Evolutionary conservation across 1,140 invertebrate species (phyloP).

Genomic region (Zaprionus nigranus): DNA sequence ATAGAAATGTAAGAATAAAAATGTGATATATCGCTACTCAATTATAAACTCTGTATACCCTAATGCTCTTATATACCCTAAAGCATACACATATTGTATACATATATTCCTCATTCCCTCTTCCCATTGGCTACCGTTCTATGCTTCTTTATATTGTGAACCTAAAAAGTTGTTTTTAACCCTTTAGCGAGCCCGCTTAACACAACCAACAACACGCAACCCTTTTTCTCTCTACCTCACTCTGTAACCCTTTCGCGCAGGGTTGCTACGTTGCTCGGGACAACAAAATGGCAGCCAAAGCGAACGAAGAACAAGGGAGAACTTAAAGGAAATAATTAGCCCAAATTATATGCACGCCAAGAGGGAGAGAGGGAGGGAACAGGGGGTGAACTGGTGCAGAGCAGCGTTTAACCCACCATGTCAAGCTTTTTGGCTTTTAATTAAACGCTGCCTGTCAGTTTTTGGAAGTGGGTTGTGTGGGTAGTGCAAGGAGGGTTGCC

Average conservation of each 20-base stretch:
- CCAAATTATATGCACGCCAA: slow-evolving; percentile 50
- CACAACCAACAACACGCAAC: slow-evolving; percentile 27
- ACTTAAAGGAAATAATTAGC: slow-evolving; percentile 35
- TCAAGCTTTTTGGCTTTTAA: slow-evolving; percentile 55
- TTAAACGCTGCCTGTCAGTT: slow-evolving; percentile 57
- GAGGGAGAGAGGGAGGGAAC: not conserved
- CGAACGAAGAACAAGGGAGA: slow-evolving; percentile 3
- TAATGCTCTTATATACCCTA: too few species aligned
- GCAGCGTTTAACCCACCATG: slow-evolving; percentile 56
- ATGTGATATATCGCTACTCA: too few species aligned
- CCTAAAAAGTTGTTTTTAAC: slow-evolving; percentile 30
- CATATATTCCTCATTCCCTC: not conserved
- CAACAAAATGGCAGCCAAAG: slow-evolving; percentile 40
- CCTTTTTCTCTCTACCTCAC: slow-evolving; percentile 30
- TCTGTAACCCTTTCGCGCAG: not conserved
- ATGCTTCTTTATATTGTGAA: not conserved
- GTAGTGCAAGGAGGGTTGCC: slow-evolving; percentile 19
- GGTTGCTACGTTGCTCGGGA: slow-evolving; percentile 45
- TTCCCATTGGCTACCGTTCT: slow-evolving; percentile 53
- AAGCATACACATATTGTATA: too few species aligned
- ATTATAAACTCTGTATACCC: too few species aligned
- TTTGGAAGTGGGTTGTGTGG: slow-evolving; percentile 12
- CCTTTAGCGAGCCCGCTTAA: slow-evolving; percentile 40
- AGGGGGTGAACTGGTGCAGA: slow-evolving; percentile 12
- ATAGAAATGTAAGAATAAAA: too few species aligned